These are phyloP conservation scores for Acanthacorydalis orientalis DNA, from an alignment of 2,888 invertebrate species.

Conservation along the genomic window DNA sequence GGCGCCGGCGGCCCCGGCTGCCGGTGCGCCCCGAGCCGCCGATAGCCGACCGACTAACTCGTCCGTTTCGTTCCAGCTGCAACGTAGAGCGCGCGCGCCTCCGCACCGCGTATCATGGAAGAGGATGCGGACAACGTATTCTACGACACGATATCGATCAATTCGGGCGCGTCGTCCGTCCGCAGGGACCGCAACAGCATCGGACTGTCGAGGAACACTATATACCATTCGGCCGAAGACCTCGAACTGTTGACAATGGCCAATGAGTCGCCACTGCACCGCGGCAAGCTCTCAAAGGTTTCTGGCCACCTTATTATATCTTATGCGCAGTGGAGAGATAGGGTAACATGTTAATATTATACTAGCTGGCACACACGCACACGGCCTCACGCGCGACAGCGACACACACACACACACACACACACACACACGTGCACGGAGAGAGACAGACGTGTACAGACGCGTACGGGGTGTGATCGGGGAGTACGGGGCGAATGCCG, in stretches of 20 bases:
- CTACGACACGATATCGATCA: constrained; percentile 25
- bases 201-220: constrained; percentile 37
- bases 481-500: too few relatives aligned
- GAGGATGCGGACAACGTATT: constrained; percentile 22
- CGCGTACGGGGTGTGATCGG: too few relatives aligned
- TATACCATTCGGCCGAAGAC: constrained; percentile 41
- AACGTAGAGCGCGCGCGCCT: too few relatives aligned
- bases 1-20: too few relatives aligned
- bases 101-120: neutral
- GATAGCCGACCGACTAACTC: too few relatives aligned
- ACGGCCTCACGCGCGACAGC: neutral
- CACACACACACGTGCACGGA: too few relatives aligned
- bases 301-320: constrained; percentile 32
- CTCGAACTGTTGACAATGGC: constrained; percentile 26
- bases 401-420: too few relatives aligned
- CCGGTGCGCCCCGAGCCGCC: too few relatives aligned
- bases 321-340: constrained; percentile 42
- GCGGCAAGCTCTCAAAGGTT: constrained; percentile 25
- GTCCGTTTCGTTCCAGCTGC: too few relatives aligned
- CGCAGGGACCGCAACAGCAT: constrained; percentile 20
- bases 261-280: constrained; percentile 9
- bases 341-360: constrained; percentile 25
- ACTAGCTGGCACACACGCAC: constrained; percentile 1
- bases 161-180: constrained; percentile 15
- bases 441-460: too few relatives aligned